A percentile compares a stretch with the other conserved stretches of the same genome.
phyloP scores from a whole-genome alignment of 1,140 invertebrate genomes.

The Aphis craccivora region DNA sequence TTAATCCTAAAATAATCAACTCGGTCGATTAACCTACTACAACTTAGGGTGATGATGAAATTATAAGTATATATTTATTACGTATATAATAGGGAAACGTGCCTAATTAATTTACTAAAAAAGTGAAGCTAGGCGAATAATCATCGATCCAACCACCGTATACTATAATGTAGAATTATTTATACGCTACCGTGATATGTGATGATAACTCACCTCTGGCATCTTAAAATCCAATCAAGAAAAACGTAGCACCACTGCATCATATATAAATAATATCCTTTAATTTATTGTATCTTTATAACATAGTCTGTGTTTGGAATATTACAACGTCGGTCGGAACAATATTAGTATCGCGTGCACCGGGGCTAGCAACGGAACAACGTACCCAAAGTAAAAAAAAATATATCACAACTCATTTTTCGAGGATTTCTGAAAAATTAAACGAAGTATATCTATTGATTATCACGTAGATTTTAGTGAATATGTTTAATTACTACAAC shows the following conservation, averaged over 20 bases:
- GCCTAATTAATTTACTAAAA: not conserved
- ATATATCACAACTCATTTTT: not conserved
- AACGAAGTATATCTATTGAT: not conserved
- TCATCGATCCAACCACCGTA: not conserved
- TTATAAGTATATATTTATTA: not conserved
- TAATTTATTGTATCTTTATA: not conserved
- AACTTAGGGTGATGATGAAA: not conserved
- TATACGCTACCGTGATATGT: not conserved
- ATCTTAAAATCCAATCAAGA: not conserved
- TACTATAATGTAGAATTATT: not conserved
- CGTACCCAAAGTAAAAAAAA: not conserved
- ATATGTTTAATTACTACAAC: not conserved
- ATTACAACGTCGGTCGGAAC: not conserved
- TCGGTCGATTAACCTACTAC: not conserved
- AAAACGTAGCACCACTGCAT: not conserved
- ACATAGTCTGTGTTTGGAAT: not conserved
- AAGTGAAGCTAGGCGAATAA: not conserved
- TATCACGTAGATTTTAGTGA: not conserved
- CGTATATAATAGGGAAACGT: not conserved
- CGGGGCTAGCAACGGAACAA: not conserved
- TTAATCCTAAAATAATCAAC: not conserved
- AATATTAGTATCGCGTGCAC: not conserved
- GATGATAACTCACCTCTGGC: slow-evolving; percentile 6
- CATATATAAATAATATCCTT: not conserved
- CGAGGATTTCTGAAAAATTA: not conserved